A percentile compares a stretch with the other conserved stretches of the same genome.
Conservation (phyloP, 2,888 invertebrate species). For the Xestobium rufovillosum region DNA sequence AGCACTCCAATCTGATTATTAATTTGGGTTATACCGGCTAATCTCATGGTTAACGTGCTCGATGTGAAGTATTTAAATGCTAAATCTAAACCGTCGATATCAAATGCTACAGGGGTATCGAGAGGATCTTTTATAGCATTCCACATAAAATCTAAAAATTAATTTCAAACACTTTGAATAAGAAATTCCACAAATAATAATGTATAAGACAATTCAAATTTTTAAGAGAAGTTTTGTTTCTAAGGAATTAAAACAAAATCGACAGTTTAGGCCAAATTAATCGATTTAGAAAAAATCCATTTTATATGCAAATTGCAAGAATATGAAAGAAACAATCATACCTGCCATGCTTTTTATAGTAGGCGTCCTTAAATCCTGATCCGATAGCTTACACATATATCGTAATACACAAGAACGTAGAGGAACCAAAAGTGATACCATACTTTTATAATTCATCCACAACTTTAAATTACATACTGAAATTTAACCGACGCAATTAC, state of each 20-base stretch:
- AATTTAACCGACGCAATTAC: slow-evolving; percentile 16
- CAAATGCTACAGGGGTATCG: slow-evolving; percentile 79
- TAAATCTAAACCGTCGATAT: slow-evolving; percentile 79
- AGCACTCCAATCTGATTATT: slow-evolving; percentile 89
- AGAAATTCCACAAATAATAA: neutral
- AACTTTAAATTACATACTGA: slow-evolving; percentile 81
- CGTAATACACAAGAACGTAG: slow-evolving; percentile 78
- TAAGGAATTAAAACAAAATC: too few relatives aligned
- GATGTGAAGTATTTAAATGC: slow-evolving; percentile 97
- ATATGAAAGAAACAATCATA: slow-evolving; percentile 44
- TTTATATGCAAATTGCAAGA: too few relatives aligned
- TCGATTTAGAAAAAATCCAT: too few relatives aligned
- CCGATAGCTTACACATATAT: slow-evolving; percentile 89
- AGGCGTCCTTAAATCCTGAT: slow-evolving; percentile 81
- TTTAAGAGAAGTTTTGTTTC: too few relatives aligned
- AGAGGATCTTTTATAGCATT: slow-evolving; percentile 88
- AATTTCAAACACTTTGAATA: neutral
- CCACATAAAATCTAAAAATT: slow-evolving; percentile 85
- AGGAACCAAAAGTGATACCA: slow-evolving; percentile 82
- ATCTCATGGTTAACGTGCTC: slow-evolving; percentile 85
- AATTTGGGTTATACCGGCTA: slow-evolving; percentile 90
- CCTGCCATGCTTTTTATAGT: slow-evolving; percentile 90
- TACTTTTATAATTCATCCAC: slow-evolving; percentile 88
- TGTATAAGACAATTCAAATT: too few relatives aligned
- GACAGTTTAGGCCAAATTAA: too few relatives aligned